Percentiles rank a stretch among this genome's conserved stretches.
phyloP scores from a whole-genome alignment of 2,888 invertebrate species.

The Drosophila birchii region DNA sequence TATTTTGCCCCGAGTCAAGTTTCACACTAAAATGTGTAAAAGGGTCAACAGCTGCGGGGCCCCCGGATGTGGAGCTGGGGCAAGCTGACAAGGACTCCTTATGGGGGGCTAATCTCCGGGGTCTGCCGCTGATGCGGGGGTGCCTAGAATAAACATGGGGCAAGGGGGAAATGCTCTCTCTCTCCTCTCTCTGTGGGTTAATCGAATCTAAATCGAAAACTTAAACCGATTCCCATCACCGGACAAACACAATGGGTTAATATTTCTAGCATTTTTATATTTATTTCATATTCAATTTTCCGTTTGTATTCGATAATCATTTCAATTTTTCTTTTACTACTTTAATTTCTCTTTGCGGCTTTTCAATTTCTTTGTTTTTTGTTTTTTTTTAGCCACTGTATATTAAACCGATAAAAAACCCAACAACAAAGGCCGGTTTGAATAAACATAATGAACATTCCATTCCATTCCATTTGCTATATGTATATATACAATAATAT shows the following conservation, averaged over 20 bases:
- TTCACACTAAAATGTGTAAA: conserved; percentile 69
- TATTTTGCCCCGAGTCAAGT: conserved; percentile 70
- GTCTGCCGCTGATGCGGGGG: conserved; percentile 7
- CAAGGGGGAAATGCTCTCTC: background rate
- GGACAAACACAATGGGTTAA: conserved; percentile 53
- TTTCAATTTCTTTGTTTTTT: conserved; percentile 25
- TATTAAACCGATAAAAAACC: conserved; percentile 40
- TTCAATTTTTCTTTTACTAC: conserved; percentile 59
- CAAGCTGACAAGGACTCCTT: conserved; percentile 25
- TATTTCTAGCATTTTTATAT: conserved; percentile 73
- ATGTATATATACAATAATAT: conserved; percentile 54
- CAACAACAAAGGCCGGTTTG: conserved; percentile 29
- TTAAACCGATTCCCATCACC: conserved; percentile 11
- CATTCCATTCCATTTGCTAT: conserved; percentile 43
- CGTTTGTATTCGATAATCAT: conserved; percentile 64
- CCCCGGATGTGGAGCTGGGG: conserved; percentile 49
- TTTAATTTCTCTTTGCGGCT: conserved; percentile 55
- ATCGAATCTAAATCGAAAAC: conserved; percentile 4
- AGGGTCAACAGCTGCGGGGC: conserved; percentile 65
- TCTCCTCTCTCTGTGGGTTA: background rate
- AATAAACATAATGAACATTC: conserved; percentile 52
- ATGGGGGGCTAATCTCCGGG: conserved; percentile 42
- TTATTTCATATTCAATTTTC: conserved; percentile 70
- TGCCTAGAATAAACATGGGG: conserved; percentile 1
- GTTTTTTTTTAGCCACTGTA: conserved; percentile 30